Conservation (phyloP, 2,888 invertebrate genomes). For the Melanophora roralis region DNA sequence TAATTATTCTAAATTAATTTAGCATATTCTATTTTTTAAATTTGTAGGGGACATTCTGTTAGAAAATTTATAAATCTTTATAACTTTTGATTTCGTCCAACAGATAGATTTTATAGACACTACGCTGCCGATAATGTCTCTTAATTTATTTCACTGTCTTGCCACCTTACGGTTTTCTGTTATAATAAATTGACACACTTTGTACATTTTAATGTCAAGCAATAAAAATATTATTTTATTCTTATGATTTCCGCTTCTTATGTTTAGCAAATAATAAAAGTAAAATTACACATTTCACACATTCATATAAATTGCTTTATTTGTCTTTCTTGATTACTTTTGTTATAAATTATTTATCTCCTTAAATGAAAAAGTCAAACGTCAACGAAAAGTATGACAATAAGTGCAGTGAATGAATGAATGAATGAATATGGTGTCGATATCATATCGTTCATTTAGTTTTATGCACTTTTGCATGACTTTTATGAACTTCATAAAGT, state of each 20-base stretch:
- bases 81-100: too few species aligned
- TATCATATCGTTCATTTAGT: constrained; percentile 18
- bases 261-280: constrained; percentile 19
- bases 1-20: too few species aligned
- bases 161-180: too few species aligned
- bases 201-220: neutral
- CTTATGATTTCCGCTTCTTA: neutral
- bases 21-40: too few species aligned
- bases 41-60: too few species aligned
- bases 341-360: constrained; percentile 53
- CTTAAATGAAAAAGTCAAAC: constrained; percentile 15
- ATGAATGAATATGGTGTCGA: neutral
- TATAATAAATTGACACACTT: neutral
- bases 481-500: constrained; percentile 51
- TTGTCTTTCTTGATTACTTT: constrained; percentile 41
- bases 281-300: constrained; percentile 44
- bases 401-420: neutral
- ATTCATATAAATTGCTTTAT: constrained; percentile 42
- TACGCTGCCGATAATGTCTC: too few species aligned
- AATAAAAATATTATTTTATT: neutral
- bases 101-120: too few species aligned
- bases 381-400: neutral
- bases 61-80: too few species aligned
- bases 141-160: too few species aligned
- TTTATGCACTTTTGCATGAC: constrained; percentile 50